Evolutionary conservation across 1,140 invertebrate genomes (phyloP).

Genomic region (Musca domestica): DNA sequence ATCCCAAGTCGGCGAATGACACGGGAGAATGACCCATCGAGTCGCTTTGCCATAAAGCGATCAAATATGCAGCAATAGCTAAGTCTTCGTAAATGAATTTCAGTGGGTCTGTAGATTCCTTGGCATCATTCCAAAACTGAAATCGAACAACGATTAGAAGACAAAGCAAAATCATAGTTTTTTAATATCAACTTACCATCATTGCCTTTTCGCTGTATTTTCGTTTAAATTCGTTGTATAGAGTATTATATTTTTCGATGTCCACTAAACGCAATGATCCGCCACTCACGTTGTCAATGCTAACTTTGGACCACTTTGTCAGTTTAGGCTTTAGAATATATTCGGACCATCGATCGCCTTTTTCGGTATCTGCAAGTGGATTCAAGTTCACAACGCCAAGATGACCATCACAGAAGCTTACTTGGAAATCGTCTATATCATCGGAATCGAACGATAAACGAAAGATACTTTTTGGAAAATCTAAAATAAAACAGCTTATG

Average conservation of each 20-base stretch:
- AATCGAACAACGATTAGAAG: conserved; percentile 1
- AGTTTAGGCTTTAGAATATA: conserved; percentile 29
- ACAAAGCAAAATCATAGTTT: not conserved
- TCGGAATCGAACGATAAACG: conserved; percentile 5
- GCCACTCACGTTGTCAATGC: conserved; percentile 27
- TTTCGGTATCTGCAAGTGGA: not conserved
- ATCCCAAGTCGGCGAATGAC: conserved; percentile 90
- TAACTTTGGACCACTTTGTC: conserved; percentile 28
- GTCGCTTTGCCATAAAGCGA: conserved; percentile 72
- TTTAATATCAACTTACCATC: conserved; percentile 55
- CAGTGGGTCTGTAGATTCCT: conserved; percentile 84
- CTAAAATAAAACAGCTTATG: conserved; percentile 9
- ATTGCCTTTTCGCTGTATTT: conserved; percentile 76
- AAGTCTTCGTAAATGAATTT: conserved; percentile 98
- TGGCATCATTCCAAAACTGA: conserved; percentile 63
- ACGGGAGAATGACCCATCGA: conserved; percentile 44
- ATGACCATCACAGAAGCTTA: not conserved
- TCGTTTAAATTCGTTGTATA: conserved; percentile 74
- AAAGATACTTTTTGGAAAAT: conserved; percentile 4
- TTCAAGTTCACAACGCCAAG: too few relatives aligned
- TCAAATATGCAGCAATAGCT: conserved; percentile 88
- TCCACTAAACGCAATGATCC: conserved; percentile 62
- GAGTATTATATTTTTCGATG: conserved; percentile 66
- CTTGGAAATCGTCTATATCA: conserved; percentile 11
- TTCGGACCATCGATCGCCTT: conserved; percentile 24